These are phyloP conservation scores for Salvelinus alpinus DNA, from an alignment of 2,113 vertebrate genomes.

Conservation along the genomic window DNA sequence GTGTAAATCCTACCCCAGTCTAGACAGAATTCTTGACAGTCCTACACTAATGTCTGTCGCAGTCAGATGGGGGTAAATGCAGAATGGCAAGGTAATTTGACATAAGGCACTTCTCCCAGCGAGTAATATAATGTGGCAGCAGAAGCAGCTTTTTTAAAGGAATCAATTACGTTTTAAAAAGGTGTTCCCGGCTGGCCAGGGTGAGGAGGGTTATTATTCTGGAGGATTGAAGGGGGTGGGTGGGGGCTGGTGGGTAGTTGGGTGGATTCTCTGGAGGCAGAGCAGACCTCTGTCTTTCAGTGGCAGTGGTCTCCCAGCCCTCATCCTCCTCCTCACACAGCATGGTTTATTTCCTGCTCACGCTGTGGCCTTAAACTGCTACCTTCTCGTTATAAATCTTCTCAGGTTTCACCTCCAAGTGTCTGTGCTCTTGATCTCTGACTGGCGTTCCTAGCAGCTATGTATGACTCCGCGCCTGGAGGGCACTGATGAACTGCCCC, in stretches of 20 bases:
- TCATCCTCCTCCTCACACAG: slow-evolving; percentile 43
- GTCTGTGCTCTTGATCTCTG: slow-evolving; percentile 60
- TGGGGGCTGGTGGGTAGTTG: not conserved
- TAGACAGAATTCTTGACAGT: slow-evolving; percentile 74
- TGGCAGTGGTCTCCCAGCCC: not conserved
- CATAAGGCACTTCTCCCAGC: slow-evolving; percentile 52
- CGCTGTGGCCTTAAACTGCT: slow-evolving; percentile 75
- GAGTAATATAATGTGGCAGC: slow-evolving; percentile 61
- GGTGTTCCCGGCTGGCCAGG: slow-evolving; percentile 62
- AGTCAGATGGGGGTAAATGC: slow-evolving; percentile 56
- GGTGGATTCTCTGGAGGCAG: slow-evolving; percentile 7
- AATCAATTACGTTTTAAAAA: slow-evolving; percentile 76
- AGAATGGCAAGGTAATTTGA: slow-evolving; percentile 62
- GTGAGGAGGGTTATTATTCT: slow-evolving; percentile 63
- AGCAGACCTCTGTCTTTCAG: slow-evolving; percentile 17
- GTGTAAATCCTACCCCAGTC: slow-evolving; percentile 62
- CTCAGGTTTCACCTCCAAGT: slow-evolving; percentile 81
- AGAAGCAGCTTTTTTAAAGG: slow-evolving; percentile 55
- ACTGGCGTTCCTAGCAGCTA: slow-evolving; percentile 50
- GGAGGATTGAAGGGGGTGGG: slow-evolving; percentile 25
- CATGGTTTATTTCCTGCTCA: slow-evolving; percentile 62
- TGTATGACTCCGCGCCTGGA: slow-evolving; percentile 34
- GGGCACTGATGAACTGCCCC: slow-evolving; percentile 51
- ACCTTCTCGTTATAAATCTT: slow-evolving; percentile 82
- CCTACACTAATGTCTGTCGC: slow-evolving; percentile 61